These are phyloP conservation scores for Odontamblyopus rebecca DNA, from an alignment of 2,797 vertebrate species.

Conservation along the genomic window DNA sequence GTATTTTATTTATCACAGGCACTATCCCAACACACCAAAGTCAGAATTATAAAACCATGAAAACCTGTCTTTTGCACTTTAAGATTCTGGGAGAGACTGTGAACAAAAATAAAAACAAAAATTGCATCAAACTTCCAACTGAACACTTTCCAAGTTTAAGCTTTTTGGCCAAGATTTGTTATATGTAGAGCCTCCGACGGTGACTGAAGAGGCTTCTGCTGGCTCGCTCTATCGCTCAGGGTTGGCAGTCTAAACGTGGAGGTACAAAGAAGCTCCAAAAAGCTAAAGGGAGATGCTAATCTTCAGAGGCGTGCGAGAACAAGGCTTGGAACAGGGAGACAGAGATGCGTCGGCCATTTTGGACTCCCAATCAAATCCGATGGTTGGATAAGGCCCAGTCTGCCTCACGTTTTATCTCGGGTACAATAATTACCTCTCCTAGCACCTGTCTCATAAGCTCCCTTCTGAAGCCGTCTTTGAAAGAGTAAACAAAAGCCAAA, in stretches of 20 bases:
- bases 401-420: conserved; percentile 30
- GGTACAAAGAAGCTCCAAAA: conserved; percentile 24
- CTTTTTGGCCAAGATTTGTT: conserved; percentile 30
- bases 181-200: conserved; percentile 23
- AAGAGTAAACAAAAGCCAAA: conserved; percentile 10
- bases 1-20: too few species aligned
- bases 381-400: conserved; percentile 54
- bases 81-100: neutral
- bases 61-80: too few species aligned
- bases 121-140: conserved; percentile 12
- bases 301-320: conserved; percentile 50
- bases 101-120: neutral
- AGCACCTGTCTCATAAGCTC: conserved; percentile 26
- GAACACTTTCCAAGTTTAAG: conserved; percentile 39
- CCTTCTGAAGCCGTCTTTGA: neutral
- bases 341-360: conserved; percentile 36
- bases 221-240: conserved; percentile 29
- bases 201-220: conserved; percentile 39
- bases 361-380: conserved; percentile 33
- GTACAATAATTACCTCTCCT: conserved; percentile 48
- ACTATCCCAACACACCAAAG: too few species aligned
- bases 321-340: conserved; percentile 34
- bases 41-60: too few species aligned
- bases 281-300: conserved; percentile 51
- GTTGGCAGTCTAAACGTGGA: conserved; percentile 45